phyloP scores from a whole-genome alignment of 2,797 vertebrate genomes.

The Falco novaeseelandiae region DNA sequence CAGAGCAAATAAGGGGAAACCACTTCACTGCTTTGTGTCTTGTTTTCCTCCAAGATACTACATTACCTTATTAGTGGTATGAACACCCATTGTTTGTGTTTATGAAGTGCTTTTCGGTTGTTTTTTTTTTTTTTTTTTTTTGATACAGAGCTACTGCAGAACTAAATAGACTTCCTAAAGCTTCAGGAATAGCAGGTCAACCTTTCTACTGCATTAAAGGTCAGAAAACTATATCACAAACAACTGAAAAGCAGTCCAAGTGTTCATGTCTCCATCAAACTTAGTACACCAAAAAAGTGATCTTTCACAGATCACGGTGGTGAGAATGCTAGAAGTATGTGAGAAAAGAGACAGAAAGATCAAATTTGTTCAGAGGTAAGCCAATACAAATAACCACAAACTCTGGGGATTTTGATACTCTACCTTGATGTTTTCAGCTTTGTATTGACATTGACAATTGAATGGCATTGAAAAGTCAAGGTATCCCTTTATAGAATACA shows the following conservation, averaged over 20 bases:
- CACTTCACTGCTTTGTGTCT: background rate
- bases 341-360: background rate
- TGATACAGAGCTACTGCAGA: background rate
- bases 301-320: background rate
- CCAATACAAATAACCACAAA: background rate
- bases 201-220: background rate
- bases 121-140: background rate
- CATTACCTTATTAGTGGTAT: background rate
- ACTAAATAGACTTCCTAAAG: background rate
- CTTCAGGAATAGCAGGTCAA: background rate
- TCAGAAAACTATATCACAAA: background rate
- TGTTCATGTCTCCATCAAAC: background rate
- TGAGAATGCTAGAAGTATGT: background rate
- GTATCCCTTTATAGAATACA: background rate
- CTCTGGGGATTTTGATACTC: background rate
- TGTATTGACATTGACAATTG: background rate
- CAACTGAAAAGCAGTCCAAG: background rate
- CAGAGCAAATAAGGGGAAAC: conserved; percentile 4
- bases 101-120: background rate
- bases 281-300: background rate
- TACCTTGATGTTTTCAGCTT: background rate
- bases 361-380: background rate
- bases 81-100: background rate
- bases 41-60: background rate
- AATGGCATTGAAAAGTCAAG: background rate